Evolutionary conservation across 2,888 invertebrate species (phyloP).

Genomic region (Meandrusa payeni): DNA sequence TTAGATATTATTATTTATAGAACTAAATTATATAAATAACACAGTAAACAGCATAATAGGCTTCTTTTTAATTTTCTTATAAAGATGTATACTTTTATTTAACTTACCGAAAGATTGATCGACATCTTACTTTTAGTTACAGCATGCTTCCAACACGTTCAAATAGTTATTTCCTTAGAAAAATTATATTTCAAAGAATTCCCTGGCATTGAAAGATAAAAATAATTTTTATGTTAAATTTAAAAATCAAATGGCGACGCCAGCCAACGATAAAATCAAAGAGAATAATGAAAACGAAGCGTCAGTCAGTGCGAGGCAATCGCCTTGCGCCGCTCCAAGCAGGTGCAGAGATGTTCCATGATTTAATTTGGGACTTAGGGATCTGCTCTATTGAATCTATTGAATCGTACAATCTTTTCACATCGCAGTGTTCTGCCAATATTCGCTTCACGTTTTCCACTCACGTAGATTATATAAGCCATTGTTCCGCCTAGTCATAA

Average conservation of each 20-base stretch:
- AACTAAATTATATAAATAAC: too few species aligned
- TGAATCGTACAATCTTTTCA: conserved; percentile 71
- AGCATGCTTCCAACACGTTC: too few species aligned
- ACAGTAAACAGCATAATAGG: too few species aligned
- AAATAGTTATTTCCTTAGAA: too few species aligned
- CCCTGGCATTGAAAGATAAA: conserved; percentile 20
- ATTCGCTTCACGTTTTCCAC: conserved; percentile 42
- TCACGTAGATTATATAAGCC: conserved; percentile 32
- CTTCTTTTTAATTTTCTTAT: too few species aligned
- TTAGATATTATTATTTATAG: too few species aligned
- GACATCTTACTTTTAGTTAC: too few species aligned
- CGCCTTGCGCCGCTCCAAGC: conserved; percentile 55
- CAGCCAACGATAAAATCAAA: conserved; percentile 44
- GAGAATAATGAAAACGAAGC: conserved; percentile 60
- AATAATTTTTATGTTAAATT: conserved; percentile 21
- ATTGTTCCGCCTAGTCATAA: conserved; percentile 31
- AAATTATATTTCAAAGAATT: conserved; percentile 7
- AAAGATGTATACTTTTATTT: too few species aligned
- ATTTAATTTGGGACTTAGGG: conserved; percentile 80
- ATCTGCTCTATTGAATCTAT: conserved; percentile 75
- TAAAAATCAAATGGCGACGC: conserved; percentile 34
- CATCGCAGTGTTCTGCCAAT: conserved; percentile 49
- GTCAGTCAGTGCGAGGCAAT: conserved; percentile 53
- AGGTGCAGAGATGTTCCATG: conserved; percentile 77
- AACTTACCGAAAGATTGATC: too few species aligned